Base-by-base conservation (phyloP, 2,797 vertebrate genomes). In the Limosa lapponica region DNA sequence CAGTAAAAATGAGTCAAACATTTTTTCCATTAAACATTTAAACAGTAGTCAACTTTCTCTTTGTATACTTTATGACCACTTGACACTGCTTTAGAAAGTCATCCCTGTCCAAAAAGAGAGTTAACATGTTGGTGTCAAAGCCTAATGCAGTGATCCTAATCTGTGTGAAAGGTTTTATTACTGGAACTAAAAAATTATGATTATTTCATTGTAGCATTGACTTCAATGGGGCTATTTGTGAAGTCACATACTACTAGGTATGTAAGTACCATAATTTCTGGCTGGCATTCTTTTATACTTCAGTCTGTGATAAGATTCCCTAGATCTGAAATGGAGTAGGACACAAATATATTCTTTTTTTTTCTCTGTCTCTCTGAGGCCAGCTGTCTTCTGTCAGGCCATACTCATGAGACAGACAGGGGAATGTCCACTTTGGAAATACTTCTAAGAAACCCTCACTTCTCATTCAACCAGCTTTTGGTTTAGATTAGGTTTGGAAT, bases 391-490 rank as follows among this genome's bases (percentile, higher is more conserved):
- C 79, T 92, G 57, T 82, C 79, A 83, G 69, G 17, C 57, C 46
- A 23, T 54, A 36, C 44, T 71, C 88, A 79, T 83, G 82, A 83
- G 72, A 78, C 20, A 91, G 70, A 55, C 65, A 74, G 34, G 49
- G 69, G 66, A 94, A 94, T 71, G 54, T 52, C 95, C 85, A 88
- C 80, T 92, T 83, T 86, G 91, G 93, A 95, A 91, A 61, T 65
- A 82, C 80, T 94, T 96, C 91, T 95, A 36, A 95, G 85, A 62
- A 66, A 84, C 20, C 41, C 70, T 71, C 80, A 83, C 46, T 48
- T 48, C 46, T 48, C 46, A 48, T 48, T 48, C 24, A 24, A 8
- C 23, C 82, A 94, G 85, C 77, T 96, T 91, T 82, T 95, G 72
- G 10, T 94, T 94, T 81, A 88, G 93, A 88, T 95, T 90, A 94